phyloP scores from a whole-genome alignment of 2,797 vertebrate genomes.

The Lutra lutra region DNA sequence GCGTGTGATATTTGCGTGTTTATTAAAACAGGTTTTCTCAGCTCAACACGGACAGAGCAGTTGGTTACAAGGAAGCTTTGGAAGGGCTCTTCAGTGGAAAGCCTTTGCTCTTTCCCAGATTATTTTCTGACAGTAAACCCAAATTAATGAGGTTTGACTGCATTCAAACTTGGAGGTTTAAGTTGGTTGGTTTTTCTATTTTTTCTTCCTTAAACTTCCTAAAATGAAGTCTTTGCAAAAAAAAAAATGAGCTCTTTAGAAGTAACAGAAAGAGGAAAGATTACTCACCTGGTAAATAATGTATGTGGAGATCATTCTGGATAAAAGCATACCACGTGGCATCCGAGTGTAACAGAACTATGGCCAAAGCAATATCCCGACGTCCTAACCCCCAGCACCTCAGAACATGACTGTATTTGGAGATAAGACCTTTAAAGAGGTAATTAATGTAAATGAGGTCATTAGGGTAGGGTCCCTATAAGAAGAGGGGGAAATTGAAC shows the following conservation, averaged over 20 bases:
- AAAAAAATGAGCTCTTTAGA: background rate
- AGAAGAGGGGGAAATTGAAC: background rate
- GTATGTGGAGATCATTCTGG: background rate
- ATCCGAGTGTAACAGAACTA: accelerated
- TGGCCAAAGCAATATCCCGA: accelerated
- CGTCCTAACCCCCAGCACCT: background rate
- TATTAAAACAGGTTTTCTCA: background rate
- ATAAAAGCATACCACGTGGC: accelerated
- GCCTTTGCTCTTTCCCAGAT: background rate
- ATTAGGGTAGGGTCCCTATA: no score
- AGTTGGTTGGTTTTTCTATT: background rate
- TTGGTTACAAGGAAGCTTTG: background rate
- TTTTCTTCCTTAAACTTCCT: background rate
- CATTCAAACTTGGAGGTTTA: background rate
- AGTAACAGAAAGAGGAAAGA: background rate
- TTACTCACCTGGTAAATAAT: background rate
- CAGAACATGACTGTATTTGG: background rate
- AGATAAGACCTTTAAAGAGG: background rate
- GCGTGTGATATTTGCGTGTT: background rate
- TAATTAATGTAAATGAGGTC: background rate
- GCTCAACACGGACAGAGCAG: background rate
- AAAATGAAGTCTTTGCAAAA: background rate
- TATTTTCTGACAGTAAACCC: background rate
- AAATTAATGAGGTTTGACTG: conserved; percentile 54
- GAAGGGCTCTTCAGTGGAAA: background rate